Evolutionary conservation across 2,797 vertebrate genomes (phyloP), one percentile per base, ranked within the genome.

Genomic region (Chloroceryle inda): DNA sequence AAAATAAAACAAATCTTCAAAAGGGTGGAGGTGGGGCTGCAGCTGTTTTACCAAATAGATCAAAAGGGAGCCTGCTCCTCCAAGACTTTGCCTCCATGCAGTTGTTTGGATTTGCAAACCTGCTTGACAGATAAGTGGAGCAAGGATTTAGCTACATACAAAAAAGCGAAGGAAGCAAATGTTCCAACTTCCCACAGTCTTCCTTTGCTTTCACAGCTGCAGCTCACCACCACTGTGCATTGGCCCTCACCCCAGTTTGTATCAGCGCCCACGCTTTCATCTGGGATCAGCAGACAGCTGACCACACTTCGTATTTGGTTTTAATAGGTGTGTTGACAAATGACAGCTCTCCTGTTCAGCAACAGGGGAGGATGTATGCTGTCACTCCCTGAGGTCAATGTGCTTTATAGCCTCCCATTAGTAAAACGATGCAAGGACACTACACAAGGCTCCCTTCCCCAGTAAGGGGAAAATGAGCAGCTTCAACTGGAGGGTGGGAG

Each of bases 181-280:
- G 79, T 74, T 88, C 35, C 52, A 77, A 2, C 56, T 85, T 92
- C 87, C 74, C 74, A 13, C 6, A 6, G 50, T 13, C 26, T 33
- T n/a, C 66, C 71, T 45, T 38, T 55, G 55, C 93, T 91, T 85
- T 64, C 87, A 21, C 82, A 89, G 93, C 91, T 92, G 92, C 24
- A 77, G 75, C 75, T 89, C 77, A 5, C 20, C 77, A 44, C 13
- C 19, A 5, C 29, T 5, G 40, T 0, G 0, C 85, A 33, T 8
- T 21, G 50, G 42, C 84, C 64, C 78, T 22, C 63, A 7, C 13
- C 45, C 44, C 0, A 0, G 6, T 15, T 5, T 29, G 26, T 21
- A n/a, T 9, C 2, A 0, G 44, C 44, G 7, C 0, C 0, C 26
- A 49, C 2, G 0, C 72, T 76, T 58, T 11, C 37, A 29, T 5